phyloP scores from a whole-genome alignment of 2,888 invertebrate species.

The Ellobium chinense region DNA sequence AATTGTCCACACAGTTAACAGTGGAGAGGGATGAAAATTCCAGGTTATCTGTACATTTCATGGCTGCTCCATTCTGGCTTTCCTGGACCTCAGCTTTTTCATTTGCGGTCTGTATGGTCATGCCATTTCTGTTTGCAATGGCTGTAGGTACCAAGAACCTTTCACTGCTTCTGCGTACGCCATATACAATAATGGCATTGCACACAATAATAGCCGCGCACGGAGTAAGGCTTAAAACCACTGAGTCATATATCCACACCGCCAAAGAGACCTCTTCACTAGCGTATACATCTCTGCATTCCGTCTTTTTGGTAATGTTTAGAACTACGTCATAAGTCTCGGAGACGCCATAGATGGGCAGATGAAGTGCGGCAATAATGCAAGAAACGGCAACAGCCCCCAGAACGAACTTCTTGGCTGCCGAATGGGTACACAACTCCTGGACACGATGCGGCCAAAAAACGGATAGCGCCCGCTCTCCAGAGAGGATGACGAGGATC shows the following conservation, averaged over 20 bases:
- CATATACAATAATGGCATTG: neutral
- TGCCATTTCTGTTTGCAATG: too few species aligned
- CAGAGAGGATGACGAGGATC: slow-evolving; percentile 6
- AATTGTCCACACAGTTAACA: too few species aligned
- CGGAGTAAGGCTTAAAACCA: neutral
- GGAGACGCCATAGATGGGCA: neutral
- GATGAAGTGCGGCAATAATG: neutral
- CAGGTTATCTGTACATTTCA: too few species aligned
- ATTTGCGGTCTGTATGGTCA: too few species aligned
- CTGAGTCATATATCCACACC: neutral
- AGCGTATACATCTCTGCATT: neutral
- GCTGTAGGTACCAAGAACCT: neutral
- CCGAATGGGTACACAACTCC: neutral
- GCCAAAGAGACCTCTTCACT: neutral
- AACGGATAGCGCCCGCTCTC: slow-evolving; percentile 15
- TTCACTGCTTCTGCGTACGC: neutral
- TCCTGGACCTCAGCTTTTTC: too few species aligned
- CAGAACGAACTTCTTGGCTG: neutral
- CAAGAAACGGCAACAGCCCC: neutral
- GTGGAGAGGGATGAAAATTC: too few species aligned
- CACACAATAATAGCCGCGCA: neutral
- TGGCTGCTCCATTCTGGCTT: too few species aligned
- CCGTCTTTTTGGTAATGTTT: neutral
- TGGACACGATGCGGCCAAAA: slow-evolving; percentile 24
- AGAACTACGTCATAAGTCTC: neutral